These are phyloP conservation scores for Heliconius congener DNA, from an alignment of 1,140 invertebrate species.

Conservation along the genomic window DNA sequence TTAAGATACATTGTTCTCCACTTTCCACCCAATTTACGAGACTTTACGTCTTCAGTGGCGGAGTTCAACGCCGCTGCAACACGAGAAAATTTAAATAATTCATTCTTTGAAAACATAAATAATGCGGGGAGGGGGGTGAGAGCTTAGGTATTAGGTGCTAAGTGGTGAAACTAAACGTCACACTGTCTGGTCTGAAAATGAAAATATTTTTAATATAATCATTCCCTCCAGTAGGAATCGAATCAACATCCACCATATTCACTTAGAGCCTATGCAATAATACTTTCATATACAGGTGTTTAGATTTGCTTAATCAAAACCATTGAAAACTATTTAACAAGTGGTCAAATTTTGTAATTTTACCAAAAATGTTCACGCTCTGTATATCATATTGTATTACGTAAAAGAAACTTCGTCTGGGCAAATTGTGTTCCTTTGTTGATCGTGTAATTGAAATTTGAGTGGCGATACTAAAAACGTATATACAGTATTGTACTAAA, in stretches of 20 bases:
- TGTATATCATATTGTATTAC: constrained; percentile 21
- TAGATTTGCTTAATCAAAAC: neutral
- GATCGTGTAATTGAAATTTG: constrained; percentile 5
- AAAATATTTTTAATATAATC: no score
- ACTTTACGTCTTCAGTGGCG: no score
- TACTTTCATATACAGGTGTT: neutral
- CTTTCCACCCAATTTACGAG: no score
- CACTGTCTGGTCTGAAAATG: no score
- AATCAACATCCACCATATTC: neutral
- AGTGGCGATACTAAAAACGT: neutral
- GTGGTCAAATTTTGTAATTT: constrained; percentile 20
- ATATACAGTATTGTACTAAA: neutral
- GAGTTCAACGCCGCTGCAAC: no score
- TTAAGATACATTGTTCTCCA: no score
- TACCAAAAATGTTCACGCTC: constrained; percentile 21
- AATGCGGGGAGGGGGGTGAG: no score
- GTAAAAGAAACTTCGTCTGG: constrained; percentile 5
- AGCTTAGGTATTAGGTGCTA: no score
- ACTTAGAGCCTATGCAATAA: neutral
- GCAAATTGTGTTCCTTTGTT: neutral
- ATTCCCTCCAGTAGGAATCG: neutral
- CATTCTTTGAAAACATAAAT: no score
- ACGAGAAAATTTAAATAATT: no score
- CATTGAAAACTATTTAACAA: neutral
- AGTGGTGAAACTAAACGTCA: no score